Evolutionary conservation across 2,888 invertebrate species (phyloP).

Genomic region (Thymelicus acteon): DNA sequence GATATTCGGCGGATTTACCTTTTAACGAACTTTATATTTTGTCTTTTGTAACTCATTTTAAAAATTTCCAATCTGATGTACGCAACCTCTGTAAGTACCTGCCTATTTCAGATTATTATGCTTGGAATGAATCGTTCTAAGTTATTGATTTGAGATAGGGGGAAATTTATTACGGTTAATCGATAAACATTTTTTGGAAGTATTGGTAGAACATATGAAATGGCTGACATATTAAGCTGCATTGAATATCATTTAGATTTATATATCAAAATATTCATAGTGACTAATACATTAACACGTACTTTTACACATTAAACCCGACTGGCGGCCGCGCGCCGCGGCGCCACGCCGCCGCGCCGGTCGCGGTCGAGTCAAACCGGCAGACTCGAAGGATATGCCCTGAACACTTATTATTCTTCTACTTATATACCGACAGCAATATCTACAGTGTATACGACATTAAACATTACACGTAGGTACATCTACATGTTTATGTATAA

Average conservation of each 20-base stretch:
- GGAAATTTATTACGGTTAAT: too few species aligned
- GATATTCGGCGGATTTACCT: too few species aligned
- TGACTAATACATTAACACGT: constrained; percentile 48
- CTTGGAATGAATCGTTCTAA: too few species aligned
- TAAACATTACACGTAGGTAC: constrained; percentile 44
- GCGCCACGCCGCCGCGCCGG: too few species aligned
- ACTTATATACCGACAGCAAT: constrained; percentile 63
- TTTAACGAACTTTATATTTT: too few species aligned
- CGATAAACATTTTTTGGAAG: neutral
- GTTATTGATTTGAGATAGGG: too few species aligned
- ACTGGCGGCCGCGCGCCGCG: too few species aligned
- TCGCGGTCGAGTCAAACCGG: constrained; percentile 53
- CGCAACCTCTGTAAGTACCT: too few species aligned
- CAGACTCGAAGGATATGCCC: constrained; percentile 65
- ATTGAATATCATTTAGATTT: constrained; percentile 18
- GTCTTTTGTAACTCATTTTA: too few species aligned
- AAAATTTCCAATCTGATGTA: too few species aligned
- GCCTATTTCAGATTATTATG: too few species aligned
- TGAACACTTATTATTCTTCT: constrained; percentile 71
- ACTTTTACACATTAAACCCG: neutral
- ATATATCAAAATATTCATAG: constrained; percentile 68
- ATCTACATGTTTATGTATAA: constrained; percentile 58
- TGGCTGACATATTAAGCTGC: neutral
- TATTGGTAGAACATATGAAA: neutral
- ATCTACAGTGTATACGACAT: constrained; percentile 62